Base-by-base conservation (phyloP, 2,888 invertebrate species). In the Cerastis rubricosa region DNA sequence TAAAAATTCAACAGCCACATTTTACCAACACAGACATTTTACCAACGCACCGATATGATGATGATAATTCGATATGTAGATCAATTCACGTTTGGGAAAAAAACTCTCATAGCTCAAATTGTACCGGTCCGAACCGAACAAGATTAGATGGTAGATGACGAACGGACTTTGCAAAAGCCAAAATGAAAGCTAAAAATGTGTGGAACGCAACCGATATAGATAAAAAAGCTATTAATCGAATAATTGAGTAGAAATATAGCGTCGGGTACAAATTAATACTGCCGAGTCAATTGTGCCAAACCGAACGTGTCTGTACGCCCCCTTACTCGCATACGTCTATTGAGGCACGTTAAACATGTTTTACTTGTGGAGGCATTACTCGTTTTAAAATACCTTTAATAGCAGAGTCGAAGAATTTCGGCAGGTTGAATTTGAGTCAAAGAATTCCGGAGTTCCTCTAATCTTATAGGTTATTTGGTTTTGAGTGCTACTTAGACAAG, bases 341-440 rank as follows among this genome's bases (percentile, higher is more conserved):
- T 76, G 76, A 69, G 57, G 67, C 61, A 57, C 45, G 61, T 74
- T 74, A 63, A 57, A 70, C 67, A 71, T 82, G 75, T 80, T 74
- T 79, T 49, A 43, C 68, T 49, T 80, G 47, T 1, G 17, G 43
- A 81, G 29, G 54, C 59, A 68, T 59, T 79, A 64, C n/a, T 57
- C 70, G 67, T 57, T 70, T 78, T 78, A 78, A 71, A 82, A 79
- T 76, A 29, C 74, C 45, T 57, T 72, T 47, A 47, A 72, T 35
- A n/a, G 35, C 35, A 17, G 19, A 69, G 14, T 72, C 40, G 11
- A 66, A 70, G 66, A 51, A 57, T 71, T 77, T 71, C 12, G 6
- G 4, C 19, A 22, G 64, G 51, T 57, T 57, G 25, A 51, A 59
- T 49, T 65, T 40, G 3, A 69, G 45, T 70, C 54, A 61, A 74